Percentiles rank a stretch among this genome's conserved stretches.
These are phyloP conservation scores for Gortyna flavago DNA, from an alignment of 2,888 invertebrate genomes.

Conservation along the genomic window DNA sequence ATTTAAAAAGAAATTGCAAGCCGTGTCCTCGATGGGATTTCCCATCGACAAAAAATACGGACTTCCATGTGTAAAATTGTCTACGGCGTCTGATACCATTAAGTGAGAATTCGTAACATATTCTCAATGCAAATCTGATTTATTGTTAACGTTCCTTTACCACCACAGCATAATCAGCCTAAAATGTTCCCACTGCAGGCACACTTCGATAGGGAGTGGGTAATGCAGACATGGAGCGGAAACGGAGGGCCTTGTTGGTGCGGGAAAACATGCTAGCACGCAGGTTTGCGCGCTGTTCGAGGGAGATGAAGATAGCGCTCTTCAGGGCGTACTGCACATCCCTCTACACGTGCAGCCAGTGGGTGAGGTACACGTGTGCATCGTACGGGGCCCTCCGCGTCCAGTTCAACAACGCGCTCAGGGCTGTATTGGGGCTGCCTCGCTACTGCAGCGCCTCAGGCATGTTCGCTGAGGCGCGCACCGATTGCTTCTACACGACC, in stretches of 20 bases:
- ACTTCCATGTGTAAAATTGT: background rate
- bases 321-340: background rate
- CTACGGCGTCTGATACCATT: background rate
- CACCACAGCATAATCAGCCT: background rate
- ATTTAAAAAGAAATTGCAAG: background rate
- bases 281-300: background rate
- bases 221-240: background rate
- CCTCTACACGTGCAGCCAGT: background rate
- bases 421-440: no score
- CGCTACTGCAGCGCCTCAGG: no score
- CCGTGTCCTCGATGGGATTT: background rate
- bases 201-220: background rate
- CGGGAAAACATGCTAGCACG: background rate
- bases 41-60: no score
- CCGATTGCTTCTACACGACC: no score
- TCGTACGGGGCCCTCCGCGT: no score
- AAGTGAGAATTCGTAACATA: no score
- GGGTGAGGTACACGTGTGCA: no score
- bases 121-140: background rate
- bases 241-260: background rate
- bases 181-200: background rate
- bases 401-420: no score
- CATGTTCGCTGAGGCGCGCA: no score
- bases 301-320: background rate
- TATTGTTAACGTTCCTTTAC: background rate